Base-by-base conservation (phyloP, 2,888 invertebrate species). In the Pristionchus arcanus region DNA sequence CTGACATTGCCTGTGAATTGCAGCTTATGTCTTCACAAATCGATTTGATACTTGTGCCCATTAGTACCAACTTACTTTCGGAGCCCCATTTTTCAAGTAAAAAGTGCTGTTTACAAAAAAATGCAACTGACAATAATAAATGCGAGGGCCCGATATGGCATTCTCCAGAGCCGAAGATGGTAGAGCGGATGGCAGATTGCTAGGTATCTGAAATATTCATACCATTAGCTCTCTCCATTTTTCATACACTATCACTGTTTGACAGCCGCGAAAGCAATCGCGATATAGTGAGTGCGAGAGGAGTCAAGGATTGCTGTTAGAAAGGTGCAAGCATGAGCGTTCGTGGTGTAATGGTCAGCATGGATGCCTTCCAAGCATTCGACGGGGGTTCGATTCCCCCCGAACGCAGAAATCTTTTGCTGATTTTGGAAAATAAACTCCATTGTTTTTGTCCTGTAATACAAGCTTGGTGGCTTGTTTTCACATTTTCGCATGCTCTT, bases 351-450 rank as follows among this genome's bases (percentile, higher is more conserved):
- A 91, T 91, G 91, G 91, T 91, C 89, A 91, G 91, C 91, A 91
- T 91, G 91, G 91, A 91, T 91, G 91, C 91, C 91, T 91, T 91
- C 91, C 91, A 91, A 91, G 91, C 91, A 91, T 91, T 91, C 91
- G 91, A 91, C 91, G 91, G 91, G 91, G 91, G 91, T 91, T 91
- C 91, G 91, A 90, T 91, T 91, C 90, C 90, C 91, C 90, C 90
- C 91, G 91, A 90, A 91, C 90, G 91, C 91, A 91, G 71, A 68
- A 81, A 28, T 49, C 7, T 85, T 85, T 85, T 85, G 55, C 84
- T 9, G 55, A 11, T 5, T 77, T 42, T 42, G 16, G 11, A 0
- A 71, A 16, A 4, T 3, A 5, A 2, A 31, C 34, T n/a, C n/a
- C n/a, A n/a, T n/a, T n/a, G n/a, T n/a, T n/a, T n/a, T n/a, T n/a